Conservation (phyloP, 1,140 invertebrate species). For the Eufriesea mexicana region DNA sequence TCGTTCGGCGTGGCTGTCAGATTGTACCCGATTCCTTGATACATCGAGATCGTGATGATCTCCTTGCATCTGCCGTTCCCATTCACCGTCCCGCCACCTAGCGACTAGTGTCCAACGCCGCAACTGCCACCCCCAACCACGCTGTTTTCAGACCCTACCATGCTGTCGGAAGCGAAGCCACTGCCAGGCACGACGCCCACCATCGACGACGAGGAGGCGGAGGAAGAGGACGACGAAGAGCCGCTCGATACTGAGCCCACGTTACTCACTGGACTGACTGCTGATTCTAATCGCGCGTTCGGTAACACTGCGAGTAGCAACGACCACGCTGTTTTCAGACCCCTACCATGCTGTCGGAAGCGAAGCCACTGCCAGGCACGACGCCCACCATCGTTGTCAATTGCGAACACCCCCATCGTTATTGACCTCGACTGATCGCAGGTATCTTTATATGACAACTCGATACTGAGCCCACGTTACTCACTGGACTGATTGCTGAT, state of each 20-base stretch:
- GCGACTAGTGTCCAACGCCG: slow-evolving; percentile 47
- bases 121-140: slow-evolving; percentile 47
- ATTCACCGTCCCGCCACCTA: slow-evolving; percentile 31
- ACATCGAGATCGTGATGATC: slow-evolving; percentile 98
- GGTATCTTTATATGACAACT: too few relatives aligned
- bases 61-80: slow-evolving; percentile 89
- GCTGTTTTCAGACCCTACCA: slow-evolving; percentile 38
- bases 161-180: slow-evolving; percentile 34
- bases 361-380: too few relatives aligned
- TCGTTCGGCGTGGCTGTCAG: slow-evolving; percentile 98
- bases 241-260: slow-evolving; percentile 65
- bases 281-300: slow-evolving; percentile 66
- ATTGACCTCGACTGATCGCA: too few relatives aligned
- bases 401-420: too few relatives aligned
- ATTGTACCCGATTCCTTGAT: slow-evolving; percentile 97
- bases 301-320: slow-evolving; percentile 56
- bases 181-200: slow-evolving; percentile 61
- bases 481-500: slow-evolving; percentile 71
- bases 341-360: too few relatives aligned
- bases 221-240: slow-evolving; percentile 68
- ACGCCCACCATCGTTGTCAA: too few relatives aligned
- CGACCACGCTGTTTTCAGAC: too few relatives aligned
- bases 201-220: slow-evolving; percentile 67
- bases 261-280: slow-evolving; percentile 69
- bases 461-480: slow-evolving; percentile 64